These are phyloP conservation scores for Drosophila melanogaster DNA, from an alignment of 1,140 invertebrate species.

Conservation along the genomic window Release_6_plus_ISO1_MT NT_033777.3:15952001-15952500, in stretches of 20 bases:
- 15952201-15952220: conserved; percentile 38
- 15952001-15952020: conserved; percentile 19
- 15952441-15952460: conserved; percentile 32
- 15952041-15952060: conserved; percentile 38
- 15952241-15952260: conserved; percentile 41
- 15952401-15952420: conserved; percentile 50
- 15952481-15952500: conserved; percentile 28
- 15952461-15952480: conserved; percentile 19
- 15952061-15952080: conserved; percentile 26
- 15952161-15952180: conserved; percentile 44
- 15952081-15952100: conserved; percentile 7
- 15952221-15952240: conserved; percentile 38
- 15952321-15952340: conserved; percentile 40
- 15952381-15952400: conserved; percentile 48
- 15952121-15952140: conserved; percentile 33
- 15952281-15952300: conserved; percentile 53
- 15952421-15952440: conserved; percentile 46
- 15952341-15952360: conserved; percentile 51
- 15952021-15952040: conserved; percentile 40
- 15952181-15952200: conserved; percentile 37
- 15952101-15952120: conserved; percentile 12
- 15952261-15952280: conserved; percentile 18
- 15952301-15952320: conserved; percentile 54
- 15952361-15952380: conserved; percentile 56
- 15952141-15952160: conserved; percentile 45